Base-by-base conservation (phyloP, 1,140 invertebrate genomes). In the Trissolcus basalis region DNA sequence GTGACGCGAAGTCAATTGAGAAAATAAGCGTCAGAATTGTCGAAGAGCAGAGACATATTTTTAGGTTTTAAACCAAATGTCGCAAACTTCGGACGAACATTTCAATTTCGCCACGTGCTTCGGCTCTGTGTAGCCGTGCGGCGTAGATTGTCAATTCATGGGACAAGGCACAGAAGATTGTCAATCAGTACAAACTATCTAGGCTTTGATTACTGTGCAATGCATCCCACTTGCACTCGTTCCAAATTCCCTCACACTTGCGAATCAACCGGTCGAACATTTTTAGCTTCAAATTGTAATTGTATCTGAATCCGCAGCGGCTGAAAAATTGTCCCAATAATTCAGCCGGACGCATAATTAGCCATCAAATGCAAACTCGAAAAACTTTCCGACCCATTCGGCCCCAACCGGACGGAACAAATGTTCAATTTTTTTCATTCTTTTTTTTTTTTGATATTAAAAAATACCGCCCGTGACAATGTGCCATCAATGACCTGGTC, bases 181-280 rank as follows among this genome's bases (percentile, higher is more conserved):
- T 84, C 83, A 86, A 86, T 85, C 82, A 84, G 80, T 80, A 68
- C 74, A 63, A 84, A 43, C 78, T 77, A 83, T 84, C 82, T 82
- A 79, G 77, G 78, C 77, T 84, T 44, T 85, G 82, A 85, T 86
- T 86, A 86, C 81, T 79, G 72, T 72, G 51, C 59, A 63, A 77
- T 68, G 67, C 63, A 59, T 58, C 55, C 54, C 65, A 63, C 65
- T 76, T 64, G 39, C 44, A 9, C 36, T 39, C 36, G 6, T 27
- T 27, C 36, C 9, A 39, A 39, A 39, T 39, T 39, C 32, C 61
- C 55, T 27, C 48, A 15, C n/a, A 39, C 33, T 67, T 50, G 36
- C 14, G 60, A 35, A 48, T 58, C 32, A 56, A 72, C 64, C 73
- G 53, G 53, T 64, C 49, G 44, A 59, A 27, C 49, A 58, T 63